Percentiles rank a stretch among this genome's conserved stretches.
phyloP scores from a whole-genome alignment of 2,113 vertebrate species.

The Dasypus novemcinctus region DNA sequence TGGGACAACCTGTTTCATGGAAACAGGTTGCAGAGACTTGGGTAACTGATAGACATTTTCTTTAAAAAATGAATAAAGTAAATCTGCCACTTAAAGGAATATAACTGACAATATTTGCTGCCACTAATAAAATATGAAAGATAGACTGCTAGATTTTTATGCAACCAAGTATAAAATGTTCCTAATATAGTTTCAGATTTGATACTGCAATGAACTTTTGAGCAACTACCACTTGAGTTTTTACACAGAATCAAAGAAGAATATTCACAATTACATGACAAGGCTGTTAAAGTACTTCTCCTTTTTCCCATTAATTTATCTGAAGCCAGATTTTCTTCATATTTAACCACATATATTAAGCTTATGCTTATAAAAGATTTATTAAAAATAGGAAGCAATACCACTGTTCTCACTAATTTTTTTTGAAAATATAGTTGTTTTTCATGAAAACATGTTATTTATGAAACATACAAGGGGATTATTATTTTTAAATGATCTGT shows the following conservation, averaged over 20 bases:
- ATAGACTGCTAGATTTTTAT: background rate
- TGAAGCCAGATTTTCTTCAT: background rate
- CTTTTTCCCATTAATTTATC: background rate
- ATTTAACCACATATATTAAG: background rate
- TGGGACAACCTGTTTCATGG: background rate
- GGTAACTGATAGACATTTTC: background rate
- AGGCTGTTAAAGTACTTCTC: background rate
- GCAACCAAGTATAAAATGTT: background rate
- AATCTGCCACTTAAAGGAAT: background rate
- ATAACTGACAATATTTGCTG: background rate
- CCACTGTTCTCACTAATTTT: background rate
- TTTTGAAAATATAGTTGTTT: slow-evolving; percentile 1
- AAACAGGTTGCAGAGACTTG: background rate
- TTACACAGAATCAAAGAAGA: background rate
- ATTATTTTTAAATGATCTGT: background rate
- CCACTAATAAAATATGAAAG: background rate
- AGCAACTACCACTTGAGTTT: background rate
- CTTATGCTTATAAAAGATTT: background rate
- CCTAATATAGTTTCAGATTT: background rate
- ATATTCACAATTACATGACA: background rate
- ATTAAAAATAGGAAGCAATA: background rate
- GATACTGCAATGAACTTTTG: background rate
- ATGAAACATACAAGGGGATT: background rate
- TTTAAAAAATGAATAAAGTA: background rate
- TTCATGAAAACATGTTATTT: background rate